phyloP scores from a whole-genome alignment of 2,113 vertebrate genomes.

The Porphyrio hochstetteri region DNA sequence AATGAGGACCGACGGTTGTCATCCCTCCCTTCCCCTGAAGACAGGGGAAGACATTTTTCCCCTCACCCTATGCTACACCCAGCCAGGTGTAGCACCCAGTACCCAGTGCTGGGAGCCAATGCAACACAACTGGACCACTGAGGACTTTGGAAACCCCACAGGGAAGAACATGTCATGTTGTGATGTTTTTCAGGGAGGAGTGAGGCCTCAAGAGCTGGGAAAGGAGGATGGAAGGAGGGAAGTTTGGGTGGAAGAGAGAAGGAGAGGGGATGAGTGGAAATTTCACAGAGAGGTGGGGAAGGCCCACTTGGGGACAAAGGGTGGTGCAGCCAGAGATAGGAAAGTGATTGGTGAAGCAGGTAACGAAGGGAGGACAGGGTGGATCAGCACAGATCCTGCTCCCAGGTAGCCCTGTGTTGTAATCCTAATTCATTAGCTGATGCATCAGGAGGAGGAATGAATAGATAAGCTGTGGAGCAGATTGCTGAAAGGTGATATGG shows the following conservation, averaged over 20 bases:
- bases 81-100: not conserved
- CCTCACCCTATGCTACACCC: accelerated
- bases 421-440: not conserved
- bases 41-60: not conserved
- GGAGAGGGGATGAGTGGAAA: not conserved
- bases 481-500: not conserved
- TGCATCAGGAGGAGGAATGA: not conserved
- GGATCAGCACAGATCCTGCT: not conserved
- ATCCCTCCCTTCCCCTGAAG: not conserved
- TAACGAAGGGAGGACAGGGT: not conserved
- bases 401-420: not conserved
- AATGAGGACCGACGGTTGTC: accelerated
- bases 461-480: not conserved
- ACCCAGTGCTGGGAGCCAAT: not conserved
- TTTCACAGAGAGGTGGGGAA: not conserved
- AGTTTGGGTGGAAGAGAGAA: not conserved
- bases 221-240: not conserved
- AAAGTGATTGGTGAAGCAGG: not conserved
- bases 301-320: not conserved
- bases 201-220: not conserved
- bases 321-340: not conserved
- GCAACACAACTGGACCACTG: not conserved
- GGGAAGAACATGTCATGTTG: accelerated
- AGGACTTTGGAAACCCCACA: too few relatives aligned
- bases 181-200: not conserved